Conservation (phyloP, 1,140 invertebrate species). For the Neoseiulus cucumeris region DNA sequence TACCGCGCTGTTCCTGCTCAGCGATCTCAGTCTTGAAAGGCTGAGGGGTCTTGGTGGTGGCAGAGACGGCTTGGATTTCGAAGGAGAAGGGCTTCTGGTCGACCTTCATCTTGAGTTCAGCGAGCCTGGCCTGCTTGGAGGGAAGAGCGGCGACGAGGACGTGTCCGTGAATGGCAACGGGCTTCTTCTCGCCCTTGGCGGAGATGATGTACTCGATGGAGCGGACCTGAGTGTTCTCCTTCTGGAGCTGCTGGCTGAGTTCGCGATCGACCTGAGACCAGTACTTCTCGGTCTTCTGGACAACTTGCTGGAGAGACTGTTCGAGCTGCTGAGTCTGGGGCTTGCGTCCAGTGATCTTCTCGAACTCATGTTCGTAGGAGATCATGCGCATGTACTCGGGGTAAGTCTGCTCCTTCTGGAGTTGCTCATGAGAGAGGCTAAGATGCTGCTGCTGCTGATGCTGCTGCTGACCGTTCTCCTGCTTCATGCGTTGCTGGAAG, state of each 20-base stretch:
- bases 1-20: background rate
- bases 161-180: background rate
- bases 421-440: background rate
- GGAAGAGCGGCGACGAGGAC: background rate
- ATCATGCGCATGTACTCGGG: slow-evolving; percentile 8
- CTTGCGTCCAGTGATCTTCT: slow-evolving; percentile 10
- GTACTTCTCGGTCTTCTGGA: background rate
- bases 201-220: background rate
- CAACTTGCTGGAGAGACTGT: background rate
- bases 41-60: background rate
- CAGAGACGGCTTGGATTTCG: background rate
- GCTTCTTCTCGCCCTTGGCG: background rate
- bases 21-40: background rate
- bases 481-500: background rate
- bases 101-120: background rate
- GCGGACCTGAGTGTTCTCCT: slow-evolving; percentile 2
- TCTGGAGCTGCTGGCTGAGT: background rate
- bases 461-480: background rate
- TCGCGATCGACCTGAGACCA: background rate
- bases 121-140: slow-evolving; percentile 4
- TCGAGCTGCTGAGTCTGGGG: background rate
- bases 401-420: background rate
- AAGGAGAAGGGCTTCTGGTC: background rate
- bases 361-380: background rate
- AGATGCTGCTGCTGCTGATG: background rate